Evolutionary conservation across 2,113 vertebrate species (phyloP).

Genomic region (Chinchilla lanigera): DNA sequence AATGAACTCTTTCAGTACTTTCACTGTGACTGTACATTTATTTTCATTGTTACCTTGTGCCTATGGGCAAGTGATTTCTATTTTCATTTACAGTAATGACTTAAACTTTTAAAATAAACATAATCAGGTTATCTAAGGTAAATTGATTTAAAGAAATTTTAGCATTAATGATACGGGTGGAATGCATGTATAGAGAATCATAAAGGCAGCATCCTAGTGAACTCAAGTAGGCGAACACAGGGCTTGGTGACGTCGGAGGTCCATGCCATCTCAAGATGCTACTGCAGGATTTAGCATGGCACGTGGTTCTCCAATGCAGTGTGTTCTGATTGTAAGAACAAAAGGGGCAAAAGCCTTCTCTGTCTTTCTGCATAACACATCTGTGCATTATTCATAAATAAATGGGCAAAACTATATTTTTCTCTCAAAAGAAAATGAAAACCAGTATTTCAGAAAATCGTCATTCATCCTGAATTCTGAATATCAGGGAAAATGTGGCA

Average conservation of each 20-base stretch:
- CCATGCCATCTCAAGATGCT: background rate
- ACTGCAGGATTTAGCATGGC: background rate
- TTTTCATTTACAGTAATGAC: background rate
- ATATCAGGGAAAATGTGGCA: background rate
- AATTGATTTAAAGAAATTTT: background rate
- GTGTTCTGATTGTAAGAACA: background rate
- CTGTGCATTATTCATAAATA: background rate
- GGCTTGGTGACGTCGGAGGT: background rate
- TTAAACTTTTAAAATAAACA: slow-evolving; percentile 17
- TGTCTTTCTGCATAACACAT: background rate
- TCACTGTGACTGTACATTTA: background rate
- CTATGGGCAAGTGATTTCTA: background rate
- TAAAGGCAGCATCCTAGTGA: background rate
- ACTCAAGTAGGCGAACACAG: background rate
- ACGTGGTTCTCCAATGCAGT: background rate
- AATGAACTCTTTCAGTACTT: background rate
- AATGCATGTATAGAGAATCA: background rate
- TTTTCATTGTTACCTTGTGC: background rate
- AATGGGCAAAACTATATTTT: background rate
- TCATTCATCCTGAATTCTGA: slow-evolving; percentile 9
- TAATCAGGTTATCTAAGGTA: background rate
- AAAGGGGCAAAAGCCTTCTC: background rate
- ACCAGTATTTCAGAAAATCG: background rate
- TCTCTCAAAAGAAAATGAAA: slow-evolving; percentile 55
- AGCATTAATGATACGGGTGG: background rate